A percentile compares a stretch with the other conserved stretches of the same genome.
phyloP scores from a whole-genome alignment of 2,888 invertebrate genomes.

The Tortrix viridana region DNA sequence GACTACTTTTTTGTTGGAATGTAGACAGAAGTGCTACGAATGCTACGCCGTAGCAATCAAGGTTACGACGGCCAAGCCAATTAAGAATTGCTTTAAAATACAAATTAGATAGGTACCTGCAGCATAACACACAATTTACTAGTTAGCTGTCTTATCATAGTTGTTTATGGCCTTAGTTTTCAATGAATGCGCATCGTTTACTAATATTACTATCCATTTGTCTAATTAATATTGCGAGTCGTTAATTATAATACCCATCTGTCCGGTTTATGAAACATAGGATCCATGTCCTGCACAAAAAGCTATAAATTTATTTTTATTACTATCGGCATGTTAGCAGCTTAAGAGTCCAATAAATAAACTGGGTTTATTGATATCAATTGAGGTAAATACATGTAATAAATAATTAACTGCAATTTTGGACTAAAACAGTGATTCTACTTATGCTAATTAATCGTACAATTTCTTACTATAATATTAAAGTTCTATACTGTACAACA shows the following conservation, averaged over 20 bases:
- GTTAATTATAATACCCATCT: conserved; percentile 28
- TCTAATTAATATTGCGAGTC: conserved; percentile 31
- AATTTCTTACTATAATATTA: conserved; percentile 71
- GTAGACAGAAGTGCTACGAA: neutral
- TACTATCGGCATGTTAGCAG: conserved; percentile 18
- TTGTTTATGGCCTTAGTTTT: no score
- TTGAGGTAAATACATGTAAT: conserved; percentile 52
- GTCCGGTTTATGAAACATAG: conserved; percentile 28
- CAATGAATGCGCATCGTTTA: conserved; percentile 1
- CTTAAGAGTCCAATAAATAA: conserved; percentile 28
- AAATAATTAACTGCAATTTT: conserved; percentile 76
- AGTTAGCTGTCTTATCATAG: no score
- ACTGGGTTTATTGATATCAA: conserved; percentile 23
- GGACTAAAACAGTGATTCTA: conserved; percentile 79
- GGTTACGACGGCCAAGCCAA: neutral
- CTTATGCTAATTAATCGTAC: conserved; percentile 71
- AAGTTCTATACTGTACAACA: conserved; percentile 81
- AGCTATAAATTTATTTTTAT: conserved; percentile 8
- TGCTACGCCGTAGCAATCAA: neutral
- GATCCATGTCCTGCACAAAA: conserved; percentile 5
- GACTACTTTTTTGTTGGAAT: conserved; percentile 1
- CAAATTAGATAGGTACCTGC: neutral
- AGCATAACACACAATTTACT: no score
- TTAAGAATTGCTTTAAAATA: neutral
- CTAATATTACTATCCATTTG: neutral